Base-by-base conservation (phyloP, 2,113 vertebrate genomes). In the Lates calcarifer region DNA sequence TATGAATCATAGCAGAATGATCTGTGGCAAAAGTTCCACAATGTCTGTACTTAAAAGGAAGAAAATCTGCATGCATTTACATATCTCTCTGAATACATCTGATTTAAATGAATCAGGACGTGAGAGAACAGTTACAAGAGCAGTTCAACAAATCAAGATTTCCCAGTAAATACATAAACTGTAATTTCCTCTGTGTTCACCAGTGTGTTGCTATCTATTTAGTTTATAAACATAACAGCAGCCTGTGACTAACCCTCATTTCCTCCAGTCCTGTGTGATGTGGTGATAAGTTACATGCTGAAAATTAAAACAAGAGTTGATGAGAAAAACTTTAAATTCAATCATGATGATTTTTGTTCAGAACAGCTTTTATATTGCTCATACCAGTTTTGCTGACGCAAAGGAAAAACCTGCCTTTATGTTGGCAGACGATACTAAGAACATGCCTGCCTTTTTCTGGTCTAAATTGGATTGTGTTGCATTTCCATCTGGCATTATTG, bases 231-330 rank as follows among this genome's bases (percentile, higher is more conserved):
- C 71, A 87, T 3, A 67, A 63, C 61, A 85, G 61, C 55, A 56
- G 65, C 49, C 45, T 70, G 74, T 53, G 67, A 85, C 80, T 72
- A 65, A 79, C 5, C 55, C 45, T 75, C 49, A 86, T 79, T 88
- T 85, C 79, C 78, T 84, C 41, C 11, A 14, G 41, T 62, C 37
- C 31, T 49, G 43, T n/a, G 17, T 51, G 81, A 78, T 74, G 45
- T 26, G 14, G 53, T 33, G 55, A 85, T 87, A 83, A 72, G 55
- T 77, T 67, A 72, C 64, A 69, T 75, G 73, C 55, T 81, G 57
- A 84, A 67, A 87, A 84, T 74, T 58, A 79, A 84, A 88, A 57
- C 74, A 78, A 69, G 49, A 47, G 39, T n/a, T 55, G 41, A 64
- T 75, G 76, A 66, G 35, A 74, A 66, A 13, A 77, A 55, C 12